Base-by-base conservation (phyloP, 2,888 invertebrate genomes). In the Venusia cambrica region DNA sequence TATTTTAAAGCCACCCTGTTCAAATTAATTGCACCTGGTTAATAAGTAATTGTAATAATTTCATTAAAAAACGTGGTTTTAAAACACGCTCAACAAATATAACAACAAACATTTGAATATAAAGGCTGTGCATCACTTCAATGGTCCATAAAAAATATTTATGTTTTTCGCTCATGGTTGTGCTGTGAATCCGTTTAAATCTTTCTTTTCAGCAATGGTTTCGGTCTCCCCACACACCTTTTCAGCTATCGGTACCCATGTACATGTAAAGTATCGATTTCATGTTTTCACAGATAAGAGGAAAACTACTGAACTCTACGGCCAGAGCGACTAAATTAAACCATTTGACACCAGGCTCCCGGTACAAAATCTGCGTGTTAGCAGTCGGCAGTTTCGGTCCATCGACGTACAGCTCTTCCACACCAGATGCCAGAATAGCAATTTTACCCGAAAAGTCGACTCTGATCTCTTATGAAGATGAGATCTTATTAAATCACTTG, bases 331-430 rank as follows among this genome's bases (percentile, higher is more conserved):
- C 93, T 37, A 92, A 92, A 72, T 88, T 97, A 29, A 90, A 90
- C 34, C 92, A 92, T 63, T 87, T 97, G 48, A 90, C 90, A 43
- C 92, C 96, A 2, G 94, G 93, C 59, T 93, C 94, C 1, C 91
- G 92, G 48, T 97, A 97, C 77, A 89, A 92, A 43, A 93, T 97
- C 59, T 97, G 97, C 76, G 95, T 97, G 31, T 88, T 95, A 57
- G 96, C 95, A n/a, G 83, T 94, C 41, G 95, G 95, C 38, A 94
- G 92, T 80, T 77, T 83, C 31, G 77, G 70, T 69, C 89, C 61
- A 73, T 89, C 62, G 58, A 65, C 63, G 48, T 73, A 57, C 54
- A 88, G 62, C 11, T 77, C 76, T 13, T 73, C 81, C 1, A 48
- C 71, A 42, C 77, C 91, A 50, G 80, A 90, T 62, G 88, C 90